Base-by-base conservation (phyloP, 2,888 invertebrate genomes). In the Mythimna vitellina region DNA sequence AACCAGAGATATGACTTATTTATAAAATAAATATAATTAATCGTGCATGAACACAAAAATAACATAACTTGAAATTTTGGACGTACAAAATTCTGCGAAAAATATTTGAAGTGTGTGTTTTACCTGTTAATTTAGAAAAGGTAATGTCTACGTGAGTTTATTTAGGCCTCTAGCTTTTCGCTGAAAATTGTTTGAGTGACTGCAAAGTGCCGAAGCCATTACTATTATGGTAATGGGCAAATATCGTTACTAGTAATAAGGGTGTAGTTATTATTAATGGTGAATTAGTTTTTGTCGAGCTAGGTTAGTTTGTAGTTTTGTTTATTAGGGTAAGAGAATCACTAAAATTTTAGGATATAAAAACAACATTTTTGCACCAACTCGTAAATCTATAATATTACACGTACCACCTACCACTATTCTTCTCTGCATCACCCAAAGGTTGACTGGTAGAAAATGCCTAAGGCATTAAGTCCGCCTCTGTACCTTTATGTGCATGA, bases 151-250 rank as follows among this genome's bases (percentile, higher is more conserved):
- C 10, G 17, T 38, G 3, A 65, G 76, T 86, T 85, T 85, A 78
- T 82, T 84, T 86, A 84, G 80, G 85, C 0, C 35, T 32, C 46
- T 25, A 65, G 68, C 58, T 38, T 69, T 83, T 83, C 56, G 20
- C 54, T 58, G 63, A 51, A 83, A 61, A 58, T 78, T 49, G 17
- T 10, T n/a, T 7, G 53, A 64, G 51, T 58, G 38, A 57, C 51
- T 61, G 32, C 17, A 35, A 51, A 67, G 22, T 58, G 49, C 29
- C 35, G 9, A 65, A 73, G 35, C 10, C 25, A 49, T 73, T 20
- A 63, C 12, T 12, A 22, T 62, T 56, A 42, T 35, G 29, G 25
- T 79, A 57, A 20, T 62, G 29, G 0, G 17, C 10, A 42, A 79
- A 67, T 79, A 54, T 68, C 5, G 38, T 73, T 58, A 79, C 20